Conservation (phyloP, 2,797 vertebrate species). For the Protosalanx chinensis region DNA sequence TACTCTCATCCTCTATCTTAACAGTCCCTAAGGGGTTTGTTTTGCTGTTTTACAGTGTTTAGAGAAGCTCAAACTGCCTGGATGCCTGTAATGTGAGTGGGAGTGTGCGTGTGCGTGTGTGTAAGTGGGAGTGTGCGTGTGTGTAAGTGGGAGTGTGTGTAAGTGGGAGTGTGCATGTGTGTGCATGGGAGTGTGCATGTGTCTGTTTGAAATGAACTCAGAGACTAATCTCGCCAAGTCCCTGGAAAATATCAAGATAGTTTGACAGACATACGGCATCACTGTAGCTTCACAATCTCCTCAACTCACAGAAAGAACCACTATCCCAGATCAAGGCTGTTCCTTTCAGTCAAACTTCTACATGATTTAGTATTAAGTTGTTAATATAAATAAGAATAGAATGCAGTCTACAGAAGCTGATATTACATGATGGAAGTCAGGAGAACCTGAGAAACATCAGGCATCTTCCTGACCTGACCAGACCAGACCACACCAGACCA, state of each 20-base stretch:
- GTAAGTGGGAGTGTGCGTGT: slow-evolving; percentile 33
- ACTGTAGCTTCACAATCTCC: slow-evolving; percentile 13
- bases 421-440: too few species aligned
- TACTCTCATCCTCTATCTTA: slow-evolving; percentile 1
- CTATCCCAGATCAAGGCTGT: not conserved
- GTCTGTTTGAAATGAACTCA: slow-evolving; percentile 42
- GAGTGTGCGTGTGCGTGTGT: slow-evolving; percentile 29
- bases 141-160: not conserved
- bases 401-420: too few species aligned
- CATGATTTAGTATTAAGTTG: not conserved
- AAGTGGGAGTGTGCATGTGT: not conserved
- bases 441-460: too few species aligned
- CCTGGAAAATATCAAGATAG: slow-evolving; percentile 41
- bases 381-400: not conserved
- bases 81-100: slow-evolving; percentile 26
- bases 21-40: slow-evolving; percentile 14
- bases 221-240: slow-evolving; percentile 15
- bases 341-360: not conserved
- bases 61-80: slow-evolving; percentile 23
- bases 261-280: slow-evolving; percentile 18
- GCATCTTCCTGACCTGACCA: too few species aligned
- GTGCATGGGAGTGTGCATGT: not conserved
- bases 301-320: not conserved
- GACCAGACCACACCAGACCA: too few species aligned
- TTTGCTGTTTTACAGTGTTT: slow-evolving; percentile 36